Percentiles rank a stretch among this genome's conserved stretches.
Conservation (phyloP, 1,140 invertebrate genomes). For the Polypedilum pembai region DNA sequence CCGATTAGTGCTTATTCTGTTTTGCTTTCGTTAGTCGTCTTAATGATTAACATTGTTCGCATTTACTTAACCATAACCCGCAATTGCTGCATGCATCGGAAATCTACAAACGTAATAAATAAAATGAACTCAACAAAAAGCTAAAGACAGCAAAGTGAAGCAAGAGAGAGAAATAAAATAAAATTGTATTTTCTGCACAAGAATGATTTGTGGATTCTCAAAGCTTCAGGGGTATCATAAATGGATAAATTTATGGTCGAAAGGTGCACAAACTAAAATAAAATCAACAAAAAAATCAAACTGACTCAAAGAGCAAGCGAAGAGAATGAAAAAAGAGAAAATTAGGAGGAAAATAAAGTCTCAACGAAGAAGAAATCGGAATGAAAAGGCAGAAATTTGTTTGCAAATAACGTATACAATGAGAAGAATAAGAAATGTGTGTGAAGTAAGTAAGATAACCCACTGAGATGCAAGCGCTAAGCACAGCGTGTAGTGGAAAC, state of each 20-base stretch:
- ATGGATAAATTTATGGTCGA: slow-evolving; percentile 28
- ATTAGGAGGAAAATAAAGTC: neutral
- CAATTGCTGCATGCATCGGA: slow-evolving; percentile 4
- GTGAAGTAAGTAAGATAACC: neutral
- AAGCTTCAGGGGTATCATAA: slow-evolving; percentile 29
- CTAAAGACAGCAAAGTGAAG: neutral
- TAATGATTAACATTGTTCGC: slow-evolving; percentile 16
- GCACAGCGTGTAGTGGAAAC: neutral
- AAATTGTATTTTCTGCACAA: slow-evolving; percentile 9
- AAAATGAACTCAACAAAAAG: neutral
- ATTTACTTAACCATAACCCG: slow-evolving; percentile 7
- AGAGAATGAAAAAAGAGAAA: slow-evolving; percentile 29
- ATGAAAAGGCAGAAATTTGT: slow-evolving; percentile 15
- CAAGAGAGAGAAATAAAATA: neutral
- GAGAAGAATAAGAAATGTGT: neutral
- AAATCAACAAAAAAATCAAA: slow-evolving; percentile 15
- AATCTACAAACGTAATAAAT: neutral
- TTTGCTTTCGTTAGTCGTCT: neutral
- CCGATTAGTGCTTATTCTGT: slow-evolving; percentile 12
- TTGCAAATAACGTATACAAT: neutral
- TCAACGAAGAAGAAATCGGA: slow-evolving; percentile 12
- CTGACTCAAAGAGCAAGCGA: neutral
- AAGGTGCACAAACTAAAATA: slow-evolving; percentile 26
- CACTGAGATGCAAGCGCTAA: slow-evolving; percentile 11
- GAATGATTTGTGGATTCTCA: slow-evolving; percentile 27